Evolutionary conservation across 2,797 vertebrate genomes (phyloP), one percentile per base, ranked within the genome.

Genomic region (Podarcis lilfordi): DNA sequence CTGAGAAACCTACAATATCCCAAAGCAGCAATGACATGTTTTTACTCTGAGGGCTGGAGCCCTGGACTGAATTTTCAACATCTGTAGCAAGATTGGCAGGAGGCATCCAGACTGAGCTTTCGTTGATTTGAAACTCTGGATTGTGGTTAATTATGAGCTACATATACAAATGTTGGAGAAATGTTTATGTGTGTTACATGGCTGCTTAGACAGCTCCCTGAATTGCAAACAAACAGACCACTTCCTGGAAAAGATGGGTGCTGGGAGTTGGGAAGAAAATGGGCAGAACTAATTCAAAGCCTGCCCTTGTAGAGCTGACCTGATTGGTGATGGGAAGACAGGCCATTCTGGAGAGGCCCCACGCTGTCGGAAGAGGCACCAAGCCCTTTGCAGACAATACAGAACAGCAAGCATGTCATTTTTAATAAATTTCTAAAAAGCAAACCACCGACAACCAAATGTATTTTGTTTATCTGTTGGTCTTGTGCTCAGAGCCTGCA

Each of bases 401-500:
- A 19, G 13, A 75, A 4, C 3, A 78, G 45, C 2, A 15, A 79
- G 87, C 87, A 84, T 79, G 87, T 40, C 59, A 29, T 37, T 78
- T 84, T 78, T 72, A 79, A 84, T 88, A 78, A 79, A 86, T 64
- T 55, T 72, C 45, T 81, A 10, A 66, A 82, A 40, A 37, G 7
- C 10, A 79, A 55, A 55, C 50, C 50, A 55, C 50, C 50, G 3
- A 32, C 37, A 0, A 45, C 59, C 35, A 35, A 19, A 29, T 64
- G 43, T 35, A 3, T 75, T 43, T 27, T 45, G 29, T 23, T 27
- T 59, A 6, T 25, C 61, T 86, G 19, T 81, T 79, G 13, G 29
- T 40, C 4, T 29, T 71, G n/a, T 55, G 45, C 50, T 43, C 6
- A 23, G 27, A n/a, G 35, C 2, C 7, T 61, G 27, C 25, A 19